A percentile compares a stretch with the other conserved stretches of the same genome.
phyloP scores from a whole-genome alignment of 2,797 vertebrate genomes.

The Cichlasoma orientale region DNA sequence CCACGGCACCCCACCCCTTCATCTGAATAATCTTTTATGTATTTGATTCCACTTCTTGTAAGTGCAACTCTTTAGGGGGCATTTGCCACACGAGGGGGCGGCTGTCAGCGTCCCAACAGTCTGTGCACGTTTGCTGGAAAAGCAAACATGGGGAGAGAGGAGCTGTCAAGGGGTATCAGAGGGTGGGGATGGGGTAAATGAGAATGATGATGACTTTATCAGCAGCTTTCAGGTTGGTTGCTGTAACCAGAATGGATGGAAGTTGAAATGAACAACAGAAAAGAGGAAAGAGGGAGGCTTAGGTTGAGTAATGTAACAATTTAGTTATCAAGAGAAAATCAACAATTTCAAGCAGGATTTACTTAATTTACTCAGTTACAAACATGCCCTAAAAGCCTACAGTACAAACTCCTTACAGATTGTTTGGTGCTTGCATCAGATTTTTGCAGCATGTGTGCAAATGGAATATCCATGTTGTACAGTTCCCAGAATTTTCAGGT shows the following conservation, averaged over 20 bases:
- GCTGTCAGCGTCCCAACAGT: slow-evolving; percentile 29
- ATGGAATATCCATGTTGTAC: not conserved
- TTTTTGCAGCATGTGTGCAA: not conserved
- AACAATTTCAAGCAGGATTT: not conserved
- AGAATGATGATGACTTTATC: slow-evolving; percentile 53
- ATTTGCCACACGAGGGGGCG: slow-evolving; percentile 22
- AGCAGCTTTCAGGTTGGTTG: slow-evolving; percentile 24
- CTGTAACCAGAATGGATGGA: slow-evolving; percentile 18
- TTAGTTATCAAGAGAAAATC: not conserved
- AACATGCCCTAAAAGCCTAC: not conserved
- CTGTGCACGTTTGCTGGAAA: slow-evolving; percentile 52
- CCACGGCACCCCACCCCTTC: slow-evolving; percentile 2
- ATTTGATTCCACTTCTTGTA: slow-evolving; percentile 44
- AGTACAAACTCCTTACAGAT: not conserved
- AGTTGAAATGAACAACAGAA: slow-evolving; percentile 12
- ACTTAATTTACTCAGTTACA: not conserved
- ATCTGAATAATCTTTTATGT: slow-evolving; percentile 43
- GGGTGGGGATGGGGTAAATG: slow-evolving; percentile 11
- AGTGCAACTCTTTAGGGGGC: slow-evolving; percentile 45
- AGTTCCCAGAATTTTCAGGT: not conserved
- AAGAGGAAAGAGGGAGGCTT: not conserved
- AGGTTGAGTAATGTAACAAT: not conserved
- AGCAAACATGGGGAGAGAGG: slow-evolving; percentile 42
- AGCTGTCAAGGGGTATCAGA: slow-evolving; percentile 24
- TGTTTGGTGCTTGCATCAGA: not conserved